These are phyloP conservation scores for Spodoptera litura DNA, from an alignment of 1,140 invertebrate genomes.

Conservation along the genomic window DNA sequence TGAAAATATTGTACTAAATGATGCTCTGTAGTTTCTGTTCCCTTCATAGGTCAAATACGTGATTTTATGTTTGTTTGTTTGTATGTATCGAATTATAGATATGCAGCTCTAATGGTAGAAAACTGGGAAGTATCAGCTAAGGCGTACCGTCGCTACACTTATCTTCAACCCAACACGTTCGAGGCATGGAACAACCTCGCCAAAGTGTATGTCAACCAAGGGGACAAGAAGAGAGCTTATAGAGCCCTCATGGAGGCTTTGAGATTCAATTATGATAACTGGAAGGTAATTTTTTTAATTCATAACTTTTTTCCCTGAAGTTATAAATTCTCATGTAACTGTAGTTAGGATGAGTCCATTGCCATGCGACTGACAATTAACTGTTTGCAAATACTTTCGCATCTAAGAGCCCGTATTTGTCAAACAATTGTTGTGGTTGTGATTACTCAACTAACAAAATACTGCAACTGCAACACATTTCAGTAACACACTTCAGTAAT, in stretches of 20 bases:
- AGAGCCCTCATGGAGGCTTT: slow-evolving; percentile 94
- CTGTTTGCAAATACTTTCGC: too few relatives aligned
- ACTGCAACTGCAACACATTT: too few relatives aligned
- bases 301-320: slow-evolving; percentile 5
- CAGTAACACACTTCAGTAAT: too few relatives aligned
- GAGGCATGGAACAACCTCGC: slow-evolving; percentile 99
- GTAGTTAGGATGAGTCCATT: too few relatives aligned
- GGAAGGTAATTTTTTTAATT: slow-evolving; percentile 88
- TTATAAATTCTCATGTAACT: too few relatives aligned
- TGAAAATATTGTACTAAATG: too few relatives aligned
- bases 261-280: slow-evolving; percentile 97
- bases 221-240: slow-evolving; percentile 95
- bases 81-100: slow-evolving; percentile 77
- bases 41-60: too few relatives aligned
- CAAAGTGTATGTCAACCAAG: slow-evolving; percentile 95
- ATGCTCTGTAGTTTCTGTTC: too few relatives aligned
- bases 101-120: slow-evolving; percentile 92
- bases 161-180: slow-evolving; percentile 95
- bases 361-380: too few relatives aligned
- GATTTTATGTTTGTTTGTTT: background rate
- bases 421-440: too few relatives aligned
- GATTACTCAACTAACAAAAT: too few relatives aligned
- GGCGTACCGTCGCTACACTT: slow-evolving; percentile 95
- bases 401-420: too few relatives aligned
- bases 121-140: slow-evolving; percentile 94